phyloP scores from a whole-genome alignment of 2,888 invertebrate species.

The Tetanocera ferruginea region DNA sequence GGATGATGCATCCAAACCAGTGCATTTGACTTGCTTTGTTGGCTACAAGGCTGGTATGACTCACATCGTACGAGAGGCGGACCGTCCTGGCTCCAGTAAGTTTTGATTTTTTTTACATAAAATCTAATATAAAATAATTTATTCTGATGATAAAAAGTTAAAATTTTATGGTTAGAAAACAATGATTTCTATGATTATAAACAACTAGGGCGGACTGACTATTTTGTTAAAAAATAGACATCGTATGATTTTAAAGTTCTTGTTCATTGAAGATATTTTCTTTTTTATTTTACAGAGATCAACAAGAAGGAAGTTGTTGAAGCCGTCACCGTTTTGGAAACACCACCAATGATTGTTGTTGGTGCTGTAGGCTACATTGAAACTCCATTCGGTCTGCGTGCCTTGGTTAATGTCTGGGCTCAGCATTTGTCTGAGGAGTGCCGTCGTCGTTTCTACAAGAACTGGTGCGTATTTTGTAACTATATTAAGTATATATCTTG shows the following conservation, averaged over 20 bases:
- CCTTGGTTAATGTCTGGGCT: conserved; percentile 97
- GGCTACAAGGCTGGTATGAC: conserved; percentile 99
- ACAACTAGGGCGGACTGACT: conserved; percentile 72
- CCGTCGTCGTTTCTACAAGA: conserved; percentile 99
- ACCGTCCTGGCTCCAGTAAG: conserved; percentile 98
- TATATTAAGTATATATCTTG: not conserved
- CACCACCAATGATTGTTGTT: conserved; percentile 98
- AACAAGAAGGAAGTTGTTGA: conserved; percentile 99
- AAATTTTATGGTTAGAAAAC: conserved; percentile 67
- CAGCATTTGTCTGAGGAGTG: conserved; percentile 99
- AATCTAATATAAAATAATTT: not conserved
- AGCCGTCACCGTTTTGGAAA: conserved; percentile 97
- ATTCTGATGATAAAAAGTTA: conserved; percentile 65
- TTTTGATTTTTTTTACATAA: conserved; percentile 56
- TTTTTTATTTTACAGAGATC: conserved; percentile 78
- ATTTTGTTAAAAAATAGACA: not conserved
- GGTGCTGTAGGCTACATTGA: conserved; percentile 99
- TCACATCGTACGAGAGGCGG: conserved; percentile 98
- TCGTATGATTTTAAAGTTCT: not conserved
- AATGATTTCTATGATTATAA: conserved; percentile 67
- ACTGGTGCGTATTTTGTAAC: conserved; percentile 83
- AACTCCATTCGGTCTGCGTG: conserved; percentile 96
- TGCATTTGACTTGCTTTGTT: conserved; percentile 97
- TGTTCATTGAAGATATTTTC: not conserved
- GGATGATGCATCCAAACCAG: conserved; percentile 96